A percentile compares a stretch with the other conserved stretches of the same genome.
Evolutionary conservation across 2,888 invertebrate species (phyloP).

Genomic region (Entomobrya multifasciata): DNA sequence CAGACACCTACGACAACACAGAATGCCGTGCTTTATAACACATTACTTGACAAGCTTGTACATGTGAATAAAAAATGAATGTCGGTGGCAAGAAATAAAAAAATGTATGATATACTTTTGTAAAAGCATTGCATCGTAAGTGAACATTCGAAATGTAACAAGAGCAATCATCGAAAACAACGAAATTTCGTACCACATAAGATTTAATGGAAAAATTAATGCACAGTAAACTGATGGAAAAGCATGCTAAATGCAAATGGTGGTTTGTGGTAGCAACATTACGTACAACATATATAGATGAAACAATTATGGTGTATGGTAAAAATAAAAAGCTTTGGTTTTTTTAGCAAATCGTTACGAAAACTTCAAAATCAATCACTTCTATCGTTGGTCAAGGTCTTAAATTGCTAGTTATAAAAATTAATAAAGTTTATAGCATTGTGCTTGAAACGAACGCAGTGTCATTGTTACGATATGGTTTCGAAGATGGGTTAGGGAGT

Average conservation of each 20-base stretch:
- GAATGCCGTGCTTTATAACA: neutral
- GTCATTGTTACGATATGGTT: too few species aligned
- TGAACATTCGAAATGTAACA: conserved; percentile 51
- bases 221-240: conserved; percentile 39
- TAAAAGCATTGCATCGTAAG: conserved; percentile 33
- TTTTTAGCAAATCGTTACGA: conserved; percentile 26
- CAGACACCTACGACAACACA: neutral
- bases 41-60: neutral
- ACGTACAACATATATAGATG: too few species aligned
- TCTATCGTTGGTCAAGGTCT: conserved; percentile 50
- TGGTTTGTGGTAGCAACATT: neutral
- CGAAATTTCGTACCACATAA: neutral
- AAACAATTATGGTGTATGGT: too few species aligned
- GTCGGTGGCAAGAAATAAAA: neutral
- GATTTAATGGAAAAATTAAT: too few species aligned
- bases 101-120: neutral
- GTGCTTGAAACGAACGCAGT: too few species aligned
- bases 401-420: too few species aligned
- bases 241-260: conserved; percentile 21
- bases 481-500: too few species aligned
- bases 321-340: too few species aligned
- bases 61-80: neutral
- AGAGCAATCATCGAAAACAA: conserved; percentile 22
- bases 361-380: conserved; percentile 40
- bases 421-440: too few species aligned